Base-by-base conservation (phyloP, 2,888 invertebrate species). In the Steromphala cineraria region DNA sequence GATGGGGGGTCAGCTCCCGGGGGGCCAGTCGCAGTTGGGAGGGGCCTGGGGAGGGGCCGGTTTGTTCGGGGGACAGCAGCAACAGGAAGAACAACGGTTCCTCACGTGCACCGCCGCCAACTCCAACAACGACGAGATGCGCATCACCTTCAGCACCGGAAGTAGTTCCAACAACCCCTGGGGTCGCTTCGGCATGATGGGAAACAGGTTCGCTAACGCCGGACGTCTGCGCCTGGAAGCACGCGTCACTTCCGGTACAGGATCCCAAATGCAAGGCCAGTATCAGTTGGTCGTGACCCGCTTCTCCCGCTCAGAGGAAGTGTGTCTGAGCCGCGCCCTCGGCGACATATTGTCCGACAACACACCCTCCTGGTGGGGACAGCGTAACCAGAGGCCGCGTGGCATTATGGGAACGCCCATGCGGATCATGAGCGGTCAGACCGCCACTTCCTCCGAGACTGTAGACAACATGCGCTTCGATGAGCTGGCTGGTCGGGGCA, bases 311-410 rank as follows among this genome's bases (percentile, higher is more conserved):
- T 24, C 36, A 10, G 76, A 76, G 31, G 76, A 76, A 8, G 76
- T 24, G n/a, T 76, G 76, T 76, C 40, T 40, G 28, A 76, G 76
- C 31, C 76, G 36, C 15, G 76, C 76, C 31, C 28, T 76, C 10
- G 76, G 76, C n/a, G 76, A 76, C 31, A 76, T 76, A 31, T 55
- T 76, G 31, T 55, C 76, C 76, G 55, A 76, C 8, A 31, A 31
- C 24, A 46, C 46, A 13, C 46, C 46, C 1, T 1, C 55, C 28
- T 76, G 76, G 76, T 76, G 76, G 76, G 55, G 76, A 17, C 76
- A 53, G 55, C 24, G 36, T 31, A 24, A 28, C 36, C 53, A n/a
- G 21, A 71, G n/a, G 19, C 71, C 71, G 17, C 53, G 76, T n/a
- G 76, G 76, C n/a, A 76, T 76, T 36, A 8, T 76, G 19, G 76